phyloP scores from a whole-genome alignment of 2,797 vertebrate genomes.

The Centropyge bicolor region DNA sequence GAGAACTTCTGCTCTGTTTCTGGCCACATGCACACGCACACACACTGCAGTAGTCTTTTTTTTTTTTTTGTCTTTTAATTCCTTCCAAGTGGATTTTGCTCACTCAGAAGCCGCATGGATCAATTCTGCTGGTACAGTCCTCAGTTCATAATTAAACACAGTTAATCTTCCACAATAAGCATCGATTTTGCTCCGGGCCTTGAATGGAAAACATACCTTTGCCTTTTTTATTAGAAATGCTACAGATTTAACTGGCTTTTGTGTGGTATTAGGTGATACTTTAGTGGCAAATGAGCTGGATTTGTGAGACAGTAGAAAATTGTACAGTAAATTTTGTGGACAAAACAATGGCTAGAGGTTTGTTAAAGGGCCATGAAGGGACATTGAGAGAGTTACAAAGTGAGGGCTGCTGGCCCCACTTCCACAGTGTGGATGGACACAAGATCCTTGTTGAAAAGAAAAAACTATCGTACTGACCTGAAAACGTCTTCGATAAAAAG shows the following conservation, averaged over 20 bases:
- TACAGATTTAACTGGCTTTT: constrained; percentile 34
- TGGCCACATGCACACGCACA: neutral
- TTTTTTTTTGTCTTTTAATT: constrained; percentile 31
- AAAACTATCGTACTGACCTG: too few relatives aligned
- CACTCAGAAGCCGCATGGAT: constrained; percentile 32
- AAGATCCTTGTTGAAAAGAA: neutral
- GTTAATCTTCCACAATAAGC: constrained; percentile 64
- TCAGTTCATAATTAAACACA: constrained; percentile 65
- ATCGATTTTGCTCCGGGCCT: constrained; percentile 50
- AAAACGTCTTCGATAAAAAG: neutral
- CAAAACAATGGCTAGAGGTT: constrained; percentile 3
- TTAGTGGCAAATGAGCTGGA: constrained; percentile 18
- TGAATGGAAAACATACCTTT: constrained; percentile 21
- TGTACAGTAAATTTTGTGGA: neutral
- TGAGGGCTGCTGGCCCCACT: neutral
- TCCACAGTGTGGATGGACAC: neutral
- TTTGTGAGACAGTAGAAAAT: neutral
- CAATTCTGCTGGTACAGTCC: constrained; percentile 45
- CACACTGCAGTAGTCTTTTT: neutral
- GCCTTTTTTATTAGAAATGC: constrained; percentile 18
- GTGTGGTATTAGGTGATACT: constrained; percentile 25
- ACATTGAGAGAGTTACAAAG: neutral
- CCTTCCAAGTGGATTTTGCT: constrained; percentile 32
- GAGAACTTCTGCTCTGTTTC: constrained; percentile 39
- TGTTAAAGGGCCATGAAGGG: neutral